Conservation (phyloP, 2,113 vertebrate genomes). For the Lophura nycthemera region DNA sequence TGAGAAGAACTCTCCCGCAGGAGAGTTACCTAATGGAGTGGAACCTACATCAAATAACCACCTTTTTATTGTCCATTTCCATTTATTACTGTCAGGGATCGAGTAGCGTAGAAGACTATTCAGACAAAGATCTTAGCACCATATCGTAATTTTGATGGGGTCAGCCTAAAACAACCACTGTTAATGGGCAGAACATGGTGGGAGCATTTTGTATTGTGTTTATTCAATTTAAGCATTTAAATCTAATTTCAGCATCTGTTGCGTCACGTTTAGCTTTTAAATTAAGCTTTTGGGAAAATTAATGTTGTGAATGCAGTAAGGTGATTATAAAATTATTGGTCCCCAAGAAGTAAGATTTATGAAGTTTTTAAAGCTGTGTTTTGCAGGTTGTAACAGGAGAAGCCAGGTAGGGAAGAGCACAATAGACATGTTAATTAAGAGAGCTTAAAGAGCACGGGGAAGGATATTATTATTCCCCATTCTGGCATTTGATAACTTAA, state of each 20-base stretch:
- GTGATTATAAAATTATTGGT: conserved; percentile 7
- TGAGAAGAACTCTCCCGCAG: not conserved
- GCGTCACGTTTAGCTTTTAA: conserved; percentile 19
- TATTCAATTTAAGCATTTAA: not conserved
- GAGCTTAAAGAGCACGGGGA: not conserved
- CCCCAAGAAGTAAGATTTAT: not conserved
- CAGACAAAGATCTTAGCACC: not conserved
- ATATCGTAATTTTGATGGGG: not conserved
- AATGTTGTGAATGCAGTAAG: not conserved
- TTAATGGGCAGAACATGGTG: not conserved
- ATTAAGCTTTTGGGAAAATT: conserved; percentile 28
- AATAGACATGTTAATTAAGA: not conserved
- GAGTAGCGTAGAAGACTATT: not conserved
- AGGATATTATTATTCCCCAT: not conserved
- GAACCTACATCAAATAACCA: not conserved
- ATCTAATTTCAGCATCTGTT: not conserved
- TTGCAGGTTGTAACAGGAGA: not conserved
- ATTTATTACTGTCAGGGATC: not conserved
- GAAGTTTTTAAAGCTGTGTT: not conserved
- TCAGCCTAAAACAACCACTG: not conserved
- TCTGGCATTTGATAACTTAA: not conserved
- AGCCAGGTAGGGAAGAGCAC: not conserved
- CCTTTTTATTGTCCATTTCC: not conserved
- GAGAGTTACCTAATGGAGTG: not conserved
- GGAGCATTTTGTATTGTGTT: not conserved